These are phyloP conservation scores for Euspilapteryx auroguttella DNA, from an alignment of 2,888 invertebrate species.

Conservation along the genomic window DNA sequence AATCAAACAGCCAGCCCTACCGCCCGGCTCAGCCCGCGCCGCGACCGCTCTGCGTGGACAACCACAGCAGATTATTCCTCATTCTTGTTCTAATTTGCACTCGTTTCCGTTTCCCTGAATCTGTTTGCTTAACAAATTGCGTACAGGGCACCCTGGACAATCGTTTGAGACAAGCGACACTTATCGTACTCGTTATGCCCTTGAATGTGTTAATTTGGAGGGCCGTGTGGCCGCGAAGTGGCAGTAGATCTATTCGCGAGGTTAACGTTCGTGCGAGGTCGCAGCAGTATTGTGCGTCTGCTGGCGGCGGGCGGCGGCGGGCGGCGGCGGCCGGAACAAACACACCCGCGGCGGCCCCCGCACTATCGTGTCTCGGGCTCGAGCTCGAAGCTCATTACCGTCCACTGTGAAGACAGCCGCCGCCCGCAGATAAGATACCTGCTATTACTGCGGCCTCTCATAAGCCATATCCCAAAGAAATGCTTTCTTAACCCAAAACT, in stretches of 20 bases:
- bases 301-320: conserved; percentile 7
- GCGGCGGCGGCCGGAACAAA: conserved; percentile 11
- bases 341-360: conserved; percentile 9
- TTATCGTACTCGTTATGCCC: too few species aligned
- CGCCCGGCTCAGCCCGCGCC: conserved; percentile 12
- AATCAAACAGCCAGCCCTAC: conserved; percentile 36
- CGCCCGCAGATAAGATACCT: conserved; percentile 15
- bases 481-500: conserved; percentile 1
- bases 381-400: conserved; percentile 2
- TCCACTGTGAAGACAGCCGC: conserved; percentile 8
- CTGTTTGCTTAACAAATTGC: too few species aligned
- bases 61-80: too few species aligned
- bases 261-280: conserved; percentile 51
- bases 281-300: conserved; percentile 12
- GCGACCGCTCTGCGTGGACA: conserved; percentile 4
- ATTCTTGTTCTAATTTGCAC: not conserved
- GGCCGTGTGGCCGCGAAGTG: not conserved
- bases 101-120: too few species aligned
- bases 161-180: too few species aligned
- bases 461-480: too few species aligned
- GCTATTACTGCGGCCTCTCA: too few species aligned
- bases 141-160: too few species aligned
- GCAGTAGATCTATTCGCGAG: conserved; percentile 17
- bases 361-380: conserved; percentile 2
- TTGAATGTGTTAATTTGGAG: conserved; percentile 22